Evolutionary conservation across 2,888 invertebrate genomes (phyloP).

Genomic region (Petrolisthes manimaculis): DNA sequence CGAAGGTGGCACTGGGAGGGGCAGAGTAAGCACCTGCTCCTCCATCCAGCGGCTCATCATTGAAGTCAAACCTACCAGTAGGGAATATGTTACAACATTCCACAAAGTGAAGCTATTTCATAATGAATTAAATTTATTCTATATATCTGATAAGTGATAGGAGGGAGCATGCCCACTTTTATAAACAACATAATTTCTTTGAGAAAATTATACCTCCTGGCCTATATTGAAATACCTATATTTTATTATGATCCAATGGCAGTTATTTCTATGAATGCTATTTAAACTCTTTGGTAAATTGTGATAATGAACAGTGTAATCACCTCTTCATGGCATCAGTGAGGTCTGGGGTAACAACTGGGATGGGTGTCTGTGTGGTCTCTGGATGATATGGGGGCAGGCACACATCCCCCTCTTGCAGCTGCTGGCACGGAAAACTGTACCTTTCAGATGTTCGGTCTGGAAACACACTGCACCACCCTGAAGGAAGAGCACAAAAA

Average conservation of each 20-base stretch:
- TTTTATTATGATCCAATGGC: no score
- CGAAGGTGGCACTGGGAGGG: constrained; percentile 58
- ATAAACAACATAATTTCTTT: background rate
- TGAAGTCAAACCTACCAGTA: constrained; percentile 62
- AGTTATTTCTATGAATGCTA: no score
- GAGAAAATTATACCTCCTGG: background rate
- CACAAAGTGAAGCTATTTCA: no score
- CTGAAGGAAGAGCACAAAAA: constrained; percentile 66
- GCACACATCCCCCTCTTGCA: constrained; percentile 71
- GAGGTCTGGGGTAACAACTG: constrained; percentile 67
- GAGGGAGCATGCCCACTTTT: no score
- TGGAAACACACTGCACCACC: constrained; percentile 71
- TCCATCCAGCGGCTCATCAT: constrained; percentile 58
- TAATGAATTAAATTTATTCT: no score
- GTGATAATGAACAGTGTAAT: background rate
- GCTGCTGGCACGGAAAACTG: constrained; percentile 70
- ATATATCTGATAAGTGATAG: no score
- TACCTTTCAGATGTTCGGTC: constrained; percentile 70
- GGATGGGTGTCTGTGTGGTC: constrained; percentile 65
- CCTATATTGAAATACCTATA: no score
- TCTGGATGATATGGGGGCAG: constrained; percentile 67
- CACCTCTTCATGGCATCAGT: constrained; percentile 64
- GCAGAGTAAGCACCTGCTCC: constrained; percentile 51
- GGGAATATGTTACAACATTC: background rate
- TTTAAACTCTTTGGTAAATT: no score